These are phyloP conservation scores for Zaprionus ornatus DNA, from an alignment of 1,140 invertebrate species.

Conservation along the genomic window DNA sequence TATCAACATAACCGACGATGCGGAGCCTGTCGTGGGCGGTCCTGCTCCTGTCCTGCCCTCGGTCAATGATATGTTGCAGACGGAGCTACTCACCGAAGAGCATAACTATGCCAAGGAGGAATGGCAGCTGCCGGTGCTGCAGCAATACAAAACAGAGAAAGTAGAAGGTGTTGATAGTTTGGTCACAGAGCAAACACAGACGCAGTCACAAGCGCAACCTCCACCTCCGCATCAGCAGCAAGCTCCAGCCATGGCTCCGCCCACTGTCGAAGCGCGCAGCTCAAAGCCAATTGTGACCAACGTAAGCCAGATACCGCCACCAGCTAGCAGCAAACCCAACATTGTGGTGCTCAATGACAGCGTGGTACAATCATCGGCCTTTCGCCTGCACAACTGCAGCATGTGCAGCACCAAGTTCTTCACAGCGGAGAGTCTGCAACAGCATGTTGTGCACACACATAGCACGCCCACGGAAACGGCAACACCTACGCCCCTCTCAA, in stretches of 20 bases:
- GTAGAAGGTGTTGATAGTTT: slow-evolving; percentile 42
- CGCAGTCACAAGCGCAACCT: neutral
- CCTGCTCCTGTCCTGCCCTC: slow-evolving; percentile 20
- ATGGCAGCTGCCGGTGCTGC: slow-evolving; percentile 53
- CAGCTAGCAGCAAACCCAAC: slow-evolving; percentile 59
- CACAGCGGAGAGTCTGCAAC: slow-evolving; percentile 66
- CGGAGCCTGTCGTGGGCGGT: slow-evolving; percentile 42
- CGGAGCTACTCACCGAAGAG: slow-evolving; percentile 72
- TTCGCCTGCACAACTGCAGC: slow-evolving; percentile 69
- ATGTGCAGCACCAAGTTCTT: slow-evolving; percentile 73
- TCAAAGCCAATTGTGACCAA: slow-evolving; percentile 78
- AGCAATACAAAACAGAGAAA: slow-evolving; percentile 77
- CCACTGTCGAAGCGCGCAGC: slow-evolving; percentile 50
- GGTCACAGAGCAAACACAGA: neutral
- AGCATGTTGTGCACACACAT: slow-evolving; percentile 63
- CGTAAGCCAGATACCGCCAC: slow-evolving; percentile 63
- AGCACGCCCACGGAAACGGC: slow-evolving; percentile 1
- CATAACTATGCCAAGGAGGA: slow-evolving; percentile 81
- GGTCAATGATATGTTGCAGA: slow-evolving; percentile 66
- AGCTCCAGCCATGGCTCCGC: neutral
- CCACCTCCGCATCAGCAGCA: neutral
- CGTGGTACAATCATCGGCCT: slow-evolving; percentile 75
- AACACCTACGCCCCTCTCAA: slow-evolving; percentile 30
- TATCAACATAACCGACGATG: slow-evolving; percentile 78
- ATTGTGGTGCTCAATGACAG: slow-evolving; percentile 82